phyloP scores from a whole-genome alignment of 2,797 vertebrate genomes.

The Pagetopsis macropterus region DNA sequence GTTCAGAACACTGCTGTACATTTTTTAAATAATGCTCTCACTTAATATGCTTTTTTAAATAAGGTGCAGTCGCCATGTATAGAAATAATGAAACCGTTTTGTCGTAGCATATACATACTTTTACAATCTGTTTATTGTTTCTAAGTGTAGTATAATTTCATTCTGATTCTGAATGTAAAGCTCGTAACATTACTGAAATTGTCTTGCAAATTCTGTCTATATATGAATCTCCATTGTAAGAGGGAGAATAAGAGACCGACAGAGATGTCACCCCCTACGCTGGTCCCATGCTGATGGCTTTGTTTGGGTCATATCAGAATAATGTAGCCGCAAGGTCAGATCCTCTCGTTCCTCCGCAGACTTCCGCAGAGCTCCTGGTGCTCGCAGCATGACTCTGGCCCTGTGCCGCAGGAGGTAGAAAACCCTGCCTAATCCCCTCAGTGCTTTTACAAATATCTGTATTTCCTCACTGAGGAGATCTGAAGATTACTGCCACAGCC shows the following conservation, averaged over 20 bases:
- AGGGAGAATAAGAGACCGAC: slow-evolving; percentile 22
- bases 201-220: neutral
- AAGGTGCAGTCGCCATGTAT: slow-evolving; percentile 15
- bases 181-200: slow-evolving; percentile 4
- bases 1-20: slow-evolving; percentile 19
- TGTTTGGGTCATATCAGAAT: slow-evolving; percentile 78
- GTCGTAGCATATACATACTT: slow-evolving; percentile 1
- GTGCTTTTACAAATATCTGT: slow-evolving; percentile 79
- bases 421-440: slow-evolving; percentile 83
- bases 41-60: slow-evolving; percentile 32
- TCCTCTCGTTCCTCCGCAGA: slow-evolving; percentile 68
- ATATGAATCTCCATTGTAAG: slow-evolving; percentile 25
- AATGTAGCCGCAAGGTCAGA: slow-evolving; percentile 72
- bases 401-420: slow-evolving; percentile 77
- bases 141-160: neutral
- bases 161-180: neutral
- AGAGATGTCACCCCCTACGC: slow-evolving; percentile 40
- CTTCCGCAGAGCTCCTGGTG: slow-evolving; percentile 69
- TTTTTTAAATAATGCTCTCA: slow-evolving; percentile 37
- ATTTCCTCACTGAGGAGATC: slow-evolving; percentile 72
- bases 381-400: slow-evolving; percentile 77
- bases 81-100: neutral
- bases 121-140: neutral
- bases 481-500: slow-evolving; percentile 68
- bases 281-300: slow-evolving; percentile 71